Conservation (phyloP, 2,888 invertebrate genomes). For the Papilio elwesi region DNA sequence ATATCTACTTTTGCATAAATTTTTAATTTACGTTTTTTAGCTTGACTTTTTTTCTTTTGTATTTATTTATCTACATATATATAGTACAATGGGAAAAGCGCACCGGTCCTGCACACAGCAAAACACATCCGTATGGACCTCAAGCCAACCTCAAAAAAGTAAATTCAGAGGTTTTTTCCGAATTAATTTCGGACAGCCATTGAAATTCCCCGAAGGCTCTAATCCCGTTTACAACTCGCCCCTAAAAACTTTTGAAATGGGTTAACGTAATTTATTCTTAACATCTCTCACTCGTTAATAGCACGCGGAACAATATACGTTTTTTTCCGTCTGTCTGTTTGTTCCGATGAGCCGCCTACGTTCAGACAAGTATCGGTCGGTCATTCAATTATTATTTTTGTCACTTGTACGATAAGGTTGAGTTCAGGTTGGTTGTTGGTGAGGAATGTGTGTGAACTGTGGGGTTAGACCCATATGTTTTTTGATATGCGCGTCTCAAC, state of each 20-base stretch:
- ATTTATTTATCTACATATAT: too few species aligned
- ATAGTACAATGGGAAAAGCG: neutral
- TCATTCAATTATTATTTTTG: neutral
- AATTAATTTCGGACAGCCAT: slow-evolving; percentile 20
- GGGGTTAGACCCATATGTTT: slow-evolving; percentile 35
- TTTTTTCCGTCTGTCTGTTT: slow-evolving; percentile 54
- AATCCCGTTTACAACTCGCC: slow-evolving; percentile 55
- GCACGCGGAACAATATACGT: slow-evolving; percentile 58
- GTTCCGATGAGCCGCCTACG: slow-evolving; percentile 48
- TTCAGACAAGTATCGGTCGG: neutral
- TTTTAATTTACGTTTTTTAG: too few species aligned
- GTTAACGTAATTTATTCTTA: slow-evolving; percentile 70
- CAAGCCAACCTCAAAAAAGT: neutral
- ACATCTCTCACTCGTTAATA: slow-evolving; percentile 71
- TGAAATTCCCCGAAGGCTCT: slow-evolving; percentile 59
- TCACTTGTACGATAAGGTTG: neutral
- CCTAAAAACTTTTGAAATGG: slow-evolving; percentile 63
- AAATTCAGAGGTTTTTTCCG: slow-evolving; percentile 2
- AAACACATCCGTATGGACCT: neutral
- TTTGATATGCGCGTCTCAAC: slow-evolving; percentile 39
- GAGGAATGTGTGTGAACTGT: slow-evolving; percentile 22
- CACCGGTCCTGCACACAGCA: neutral
- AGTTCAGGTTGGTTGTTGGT: neutral
- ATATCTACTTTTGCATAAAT: too few species aligned
- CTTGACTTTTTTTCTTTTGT: too few species aligned